Base-by-base conservation (phyloP, 2,888 invertebrate species). In the Leptothorax acervorum region DNA sequence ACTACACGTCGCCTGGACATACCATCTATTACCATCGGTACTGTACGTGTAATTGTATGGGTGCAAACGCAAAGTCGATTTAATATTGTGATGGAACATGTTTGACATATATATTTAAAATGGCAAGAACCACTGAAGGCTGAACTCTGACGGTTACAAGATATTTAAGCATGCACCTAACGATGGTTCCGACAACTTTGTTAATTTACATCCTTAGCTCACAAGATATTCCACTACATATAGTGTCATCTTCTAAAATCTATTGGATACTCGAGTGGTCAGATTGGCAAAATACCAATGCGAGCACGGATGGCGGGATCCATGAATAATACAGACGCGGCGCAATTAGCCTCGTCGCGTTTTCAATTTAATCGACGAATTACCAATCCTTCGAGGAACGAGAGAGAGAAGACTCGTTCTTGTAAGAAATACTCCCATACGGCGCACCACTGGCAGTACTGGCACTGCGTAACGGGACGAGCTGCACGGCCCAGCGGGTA, bases 361-460 rank as follows among this genome's bases (percentile, higher is more conserved):
- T 94, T 94, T 93, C 94, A 94, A 94, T 94, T 94, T 94, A 94
- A 94, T 94, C 94, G 94, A 91, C 93, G 94, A 93, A 94, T 94
- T 94, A 94, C 93, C 94, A 93, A 94, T 93, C 93, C 94, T 93
- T 94, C 93, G 92, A 93, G 92, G 93, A 93, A 93, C 92, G 85
- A 81, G 86, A 23, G 23, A 23, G 23, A 23, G 23, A 23, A 23
- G 86, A 85, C 90, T 83, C 82, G 90, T 87, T 89, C 85, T 79
- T 79, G 83, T 82, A 90, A 91, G 92, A 92, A 92, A 92, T 87
- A 85, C 83, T 83, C 83, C 87, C 81, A 82, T 86, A 83, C 83
- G 86, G 18, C 74, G 78, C 85, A 76, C 62, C 81, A 68, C 83
- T 53, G 42, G 23, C 23, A 23, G 23, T 23, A 23, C 23, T 0